Evolutionary conservation across 2,888 invertebrate species (phyloP), one percentile per base, ranked within the genome.

Genomic region (Drosophila setosimentum): DNA sequence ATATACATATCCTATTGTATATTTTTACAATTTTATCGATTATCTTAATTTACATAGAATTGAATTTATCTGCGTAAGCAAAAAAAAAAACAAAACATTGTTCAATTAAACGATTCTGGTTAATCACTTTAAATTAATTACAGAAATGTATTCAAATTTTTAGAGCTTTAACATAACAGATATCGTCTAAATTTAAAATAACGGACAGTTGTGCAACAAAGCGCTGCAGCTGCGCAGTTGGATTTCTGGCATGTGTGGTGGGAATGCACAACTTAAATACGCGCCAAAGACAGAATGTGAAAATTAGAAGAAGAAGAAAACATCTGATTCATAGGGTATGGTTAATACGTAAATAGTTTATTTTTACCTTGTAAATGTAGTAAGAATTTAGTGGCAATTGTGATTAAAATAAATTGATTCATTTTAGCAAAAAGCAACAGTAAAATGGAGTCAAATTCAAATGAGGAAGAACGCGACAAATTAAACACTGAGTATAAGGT

Each of bases 361-460:
- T 63, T 33, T 45, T 55, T 49, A 27, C 37, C 53, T 40, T 53
- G 42, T 50, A 57, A 64, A 63, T 64, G 42, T 59, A 68, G 27
- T 45, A 24, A 7, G 24, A 45, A 16, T 3, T 40, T 49, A 30
- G 21, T 64, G 24, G 30, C 40, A 27, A 30, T 50, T 72, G 62
- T 42, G 32, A 24, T 67, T 74, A 65, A 58, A 73, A 69, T 51
- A 62, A 35, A 42, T 24, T 2, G 30, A 71, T 81, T 66, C 32
- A 61, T 70, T 59, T 53, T 10, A 29, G 29, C 45, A 3, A n/a
- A 42, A 32, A 40, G 16, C 21, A 4, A 10, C 3, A 30, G 11
- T 53, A 29, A 53, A 60, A 82, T 86, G 81, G 58, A 61, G 11
- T 24, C 50, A 18, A 53, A 24, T 32, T 40, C 50, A 24, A 70